Base-by-base conservation (phyloP, 2,797 vertebrate genomes). In the Mormyrops attenuatus region DNA sequence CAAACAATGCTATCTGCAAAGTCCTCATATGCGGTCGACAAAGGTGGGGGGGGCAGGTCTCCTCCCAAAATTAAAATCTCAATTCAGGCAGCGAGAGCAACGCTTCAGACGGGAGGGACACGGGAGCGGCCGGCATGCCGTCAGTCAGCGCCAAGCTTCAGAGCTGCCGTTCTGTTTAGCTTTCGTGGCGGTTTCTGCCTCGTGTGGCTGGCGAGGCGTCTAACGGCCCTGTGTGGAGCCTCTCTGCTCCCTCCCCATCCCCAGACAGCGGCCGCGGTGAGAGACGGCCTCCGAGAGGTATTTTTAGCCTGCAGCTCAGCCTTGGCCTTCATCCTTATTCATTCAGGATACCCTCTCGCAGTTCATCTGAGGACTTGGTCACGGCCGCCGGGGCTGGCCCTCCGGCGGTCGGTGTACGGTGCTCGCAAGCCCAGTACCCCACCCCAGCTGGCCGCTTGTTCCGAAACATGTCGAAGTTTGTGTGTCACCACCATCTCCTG, bases 361-460 rank as follows among this genome's bases (percentile, higher is more conserved):
- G 94, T 94, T 95, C 94, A 95, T 88, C 91, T 91, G 85, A 96
- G 94, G 95, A 94, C 91, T 94, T 87, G 38, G 89, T 89, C 55
- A 53, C 30, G 88, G 89, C 57, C 92, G 89, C 94, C 94, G 93
- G 92, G 89, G 94, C 93, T 93, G 94, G 94, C 93, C 94, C 93
- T 85, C 89, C 13, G 5, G 30, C 66, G 13, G 30, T 38, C 4
- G 11, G 66, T 3, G 30, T 38, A 38, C 30, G 66, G 30, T 2
- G 13, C 66, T 73, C 13, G 13, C 66, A 3, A 2, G 66, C 66
- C 66, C 53, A 5, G 30, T 63, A 11, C 22, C n/a, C 30, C 66
- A 73, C 66, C 66, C 13, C 34, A 20, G 69, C 69, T 20, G 38
- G 73, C 38, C 0, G 20, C 8, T 63, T 8, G 9, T 26, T 26